phyloP scores from a whole-genome alignment of 2,888 invertebrate genomes.

The Xylota sylvarum region DNA sequence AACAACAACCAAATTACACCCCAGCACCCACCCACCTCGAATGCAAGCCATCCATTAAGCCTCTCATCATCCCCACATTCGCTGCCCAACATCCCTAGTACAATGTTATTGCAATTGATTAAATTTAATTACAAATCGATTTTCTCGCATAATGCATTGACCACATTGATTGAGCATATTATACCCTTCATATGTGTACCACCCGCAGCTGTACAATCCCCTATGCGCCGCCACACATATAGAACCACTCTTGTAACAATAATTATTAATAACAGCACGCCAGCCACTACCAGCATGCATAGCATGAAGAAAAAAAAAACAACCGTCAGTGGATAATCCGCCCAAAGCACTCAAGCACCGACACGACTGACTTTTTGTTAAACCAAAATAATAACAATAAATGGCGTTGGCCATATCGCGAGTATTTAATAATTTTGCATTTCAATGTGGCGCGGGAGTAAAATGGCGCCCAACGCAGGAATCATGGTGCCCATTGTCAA shows the following conservation, averaged over 20 bases:
- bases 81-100: not conserved
- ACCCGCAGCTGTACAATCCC: constrained; percentile 11
- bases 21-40: not conserved
- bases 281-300: constrained; percentile 42
- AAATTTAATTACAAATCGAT: constrained; percentile 77
- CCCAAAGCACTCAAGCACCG: constrained; percentile 48
- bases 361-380: constrained; percentile 56
- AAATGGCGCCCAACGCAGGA: constrained; percentile 39
- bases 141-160: constrained; percentile 75
- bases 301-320: not conserved
- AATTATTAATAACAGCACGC: constrained; percentile 72
- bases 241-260: constrained; percentile 62
- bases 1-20: constrained; percentile 29
- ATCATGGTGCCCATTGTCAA: constrained; percentile 12
- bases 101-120: constrained; percentile 72
- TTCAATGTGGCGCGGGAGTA: constrained; percentile 13
- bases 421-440: constrained; percentile 70
- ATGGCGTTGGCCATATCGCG: constrained; percentile 51
- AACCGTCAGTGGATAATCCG: constrained; percentile 67
- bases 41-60: constrained; percentile 3
- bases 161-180: constrained; percentile 76
- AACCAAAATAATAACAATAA: constrained; percentile 53
- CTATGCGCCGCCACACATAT: not conserved
- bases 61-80: not conserved
- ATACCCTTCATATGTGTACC: constrained; percentile 38